phyloP scores from a whole-genome alignment of 2,113 vertebrate species.

The Macquaria ambigua region DNA sequence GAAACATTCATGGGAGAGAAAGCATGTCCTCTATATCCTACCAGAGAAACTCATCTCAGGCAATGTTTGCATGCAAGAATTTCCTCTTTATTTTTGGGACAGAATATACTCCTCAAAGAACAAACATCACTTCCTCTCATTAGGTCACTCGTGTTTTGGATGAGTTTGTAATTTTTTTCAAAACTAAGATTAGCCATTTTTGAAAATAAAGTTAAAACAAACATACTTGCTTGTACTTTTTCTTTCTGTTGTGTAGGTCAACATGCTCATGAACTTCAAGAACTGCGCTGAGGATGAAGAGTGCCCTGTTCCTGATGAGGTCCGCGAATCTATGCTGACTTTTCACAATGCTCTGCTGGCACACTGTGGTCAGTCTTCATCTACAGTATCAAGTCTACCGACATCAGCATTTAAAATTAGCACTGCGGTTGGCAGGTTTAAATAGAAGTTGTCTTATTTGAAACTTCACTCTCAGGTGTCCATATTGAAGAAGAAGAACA shows the following conservation, averaged over 20 bases:
- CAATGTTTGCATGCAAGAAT: too few species aligned
- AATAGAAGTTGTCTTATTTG: not conserved
- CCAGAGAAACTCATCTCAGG: too few species aligned
- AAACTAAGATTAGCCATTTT: not conserved
- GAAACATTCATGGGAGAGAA: not conserved
- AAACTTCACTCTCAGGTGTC: constrained; percentile 84
- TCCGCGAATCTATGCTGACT: constrained; percentile 84
- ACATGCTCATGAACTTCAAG: constrained; percentile 96
- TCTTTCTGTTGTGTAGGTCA: constrained; percentile 84
- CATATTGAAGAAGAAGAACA: constrained; percentile 90
- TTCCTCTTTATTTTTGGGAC: not conserved
- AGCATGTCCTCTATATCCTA: too few species aligned
- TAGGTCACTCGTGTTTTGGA: not conserved
- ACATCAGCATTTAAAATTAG: not conserved
- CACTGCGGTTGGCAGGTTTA: not conserved
- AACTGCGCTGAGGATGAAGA: constrained; percentile 86
- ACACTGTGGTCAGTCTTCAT: constrained; percentile 89
- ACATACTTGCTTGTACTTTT: not conserved
- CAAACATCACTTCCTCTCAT: not conserved
- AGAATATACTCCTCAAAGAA: not conserved
- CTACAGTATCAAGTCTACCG: not conserved
- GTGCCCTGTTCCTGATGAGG: constrained; percentile 87
- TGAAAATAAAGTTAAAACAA: too few species aligned
- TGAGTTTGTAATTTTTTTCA: not conserved
- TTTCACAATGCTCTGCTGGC: constrained; percentile 90